A percentile compares a stretch with the other conserved stretches of the same genome.
These are phyloP conservation scores for Leptonema lineaticorne DNA, from an alignment of 1,140 invertebrate genomes.

Conservation along the genomic window DNA sequence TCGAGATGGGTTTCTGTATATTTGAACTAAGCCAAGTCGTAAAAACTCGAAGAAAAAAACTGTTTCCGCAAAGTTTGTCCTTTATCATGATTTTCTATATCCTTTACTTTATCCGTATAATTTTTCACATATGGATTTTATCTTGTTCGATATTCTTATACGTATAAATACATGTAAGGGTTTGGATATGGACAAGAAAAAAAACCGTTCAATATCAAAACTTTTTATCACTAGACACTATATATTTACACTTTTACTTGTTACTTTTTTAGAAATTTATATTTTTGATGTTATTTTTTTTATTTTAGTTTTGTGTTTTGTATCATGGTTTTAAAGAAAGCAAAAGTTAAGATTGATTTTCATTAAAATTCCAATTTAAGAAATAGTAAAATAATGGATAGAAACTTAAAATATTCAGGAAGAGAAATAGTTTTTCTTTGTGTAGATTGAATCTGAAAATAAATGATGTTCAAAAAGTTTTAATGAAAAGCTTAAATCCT, in stretches of 20 bases:
- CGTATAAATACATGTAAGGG: no score
- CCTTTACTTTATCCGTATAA: slow-evolving; percentile 18
- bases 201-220: slow-evolving; percentile 5
- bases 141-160: no score
- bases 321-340: background rate
- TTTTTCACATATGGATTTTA: slow-evolving; percentile 16
- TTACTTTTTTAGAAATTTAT: background rate
- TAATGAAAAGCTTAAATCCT: no score
- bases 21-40: slow-evolving; percentile 11
- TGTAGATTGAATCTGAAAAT: no score
- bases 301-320: background rate
- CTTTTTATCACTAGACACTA: slow-evolving; percentile 19
- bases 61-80: slow-evolving; percentile 17
- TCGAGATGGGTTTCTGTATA: background rate
- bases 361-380: background rate
- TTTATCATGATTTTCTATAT: slow-evolving; percentile 20
- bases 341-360: background rate
- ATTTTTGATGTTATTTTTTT: background rate
- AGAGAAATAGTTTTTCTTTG: no score
- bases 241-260: background rate
- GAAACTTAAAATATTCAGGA: no score
- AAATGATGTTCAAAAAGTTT: no score
- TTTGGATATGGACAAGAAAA: no score
- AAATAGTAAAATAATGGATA: background rate
- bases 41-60: slow-evolving; percentile 10